Conservation (phyloP, 2,113 vertebrate species). For the Silurus glanis region DNA sequence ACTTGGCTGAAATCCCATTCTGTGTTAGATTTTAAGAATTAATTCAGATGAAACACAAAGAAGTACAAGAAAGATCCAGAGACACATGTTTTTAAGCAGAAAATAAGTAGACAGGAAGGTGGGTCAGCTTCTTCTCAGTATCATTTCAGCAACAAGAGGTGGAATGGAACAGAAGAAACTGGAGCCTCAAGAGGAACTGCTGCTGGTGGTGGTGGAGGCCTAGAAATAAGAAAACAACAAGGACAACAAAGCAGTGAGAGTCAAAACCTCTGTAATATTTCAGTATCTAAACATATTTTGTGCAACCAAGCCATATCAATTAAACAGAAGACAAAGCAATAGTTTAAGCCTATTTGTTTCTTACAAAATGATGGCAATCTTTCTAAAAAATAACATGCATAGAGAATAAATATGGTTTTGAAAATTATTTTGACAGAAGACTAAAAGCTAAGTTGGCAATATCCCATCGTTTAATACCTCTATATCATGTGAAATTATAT, state of each 20-base stretch:
- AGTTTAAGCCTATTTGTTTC: constrained; percentile 56
- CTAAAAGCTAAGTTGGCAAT: constrained; percentile 56
- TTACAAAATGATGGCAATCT: constrained; percentile 45
- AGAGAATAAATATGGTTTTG: constrained; percentile 51
- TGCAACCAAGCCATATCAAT: constrained; percentile 65
- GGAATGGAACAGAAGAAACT: background rate
- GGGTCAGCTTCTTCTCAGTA: constrained; percentile 41
- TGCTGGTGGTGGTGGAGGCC: constrained; percentile 71
- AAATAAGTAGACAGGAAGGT: background rate
- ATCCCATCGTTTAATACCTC: constrained; percentile 62
- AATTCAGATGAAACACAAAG: background rate
- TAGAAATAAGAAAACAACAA: constrained; percentile 60
- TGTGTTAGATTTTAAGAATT: background rate
- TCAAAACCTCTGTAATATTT: constrained; percentile 39
- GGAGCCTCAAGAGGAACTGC: constrained; percentile 67
- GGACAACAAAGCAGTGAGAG: background rate
- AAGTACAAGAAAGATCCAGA: background rate
- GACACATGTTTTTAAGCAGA: constrained; percentile 15
- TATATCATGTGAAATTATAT: constrained; percentile 50
- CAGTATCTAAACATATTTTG: constrained; percentile 60
- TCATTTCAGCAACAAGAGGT: constrained; percentile 39
- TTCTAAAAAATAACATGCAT: constrained; percentile 66
- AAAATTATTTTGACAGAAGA: constrained; percentile 15
- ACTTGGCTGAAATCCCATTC: background rate
- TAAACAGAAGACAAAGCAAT: constrained; percentile 61